Conservation (phyloP, 2,113 vertebrate species). For the Crotalus helleri region DNA sequence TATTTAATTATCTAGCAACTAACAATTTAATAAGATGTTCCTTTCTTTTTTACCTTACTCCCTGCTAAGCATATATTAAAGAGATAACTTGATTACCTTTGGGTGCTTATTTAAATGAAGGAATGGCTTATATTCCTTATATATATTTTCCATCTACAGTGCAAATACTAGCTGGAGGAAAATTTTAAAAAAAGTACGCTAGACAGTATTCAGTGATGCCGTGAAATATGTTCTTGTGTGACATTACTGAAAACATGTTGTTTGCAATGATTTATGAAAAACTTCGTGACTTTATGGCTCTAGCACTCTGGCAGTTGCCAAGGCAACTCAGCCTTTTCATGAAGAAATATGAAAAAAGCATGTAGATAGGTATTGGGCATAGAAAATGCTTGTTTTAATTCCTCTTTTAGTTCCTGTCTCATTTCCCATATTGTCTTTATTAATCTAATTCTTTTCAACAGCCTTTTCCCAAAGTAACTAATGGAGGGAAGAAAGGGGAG, state of each 20-base stretch:
- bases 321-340: not conserved
- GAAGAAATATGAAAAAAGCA: not conserved
- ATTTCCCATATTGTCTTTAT: not conserved
- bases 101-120: not conserved
- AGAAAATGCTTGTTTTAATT: not conserved
- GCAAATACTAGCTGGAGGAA: slow-evolving; percentile 27
- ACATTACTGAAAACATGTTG: not conserved
- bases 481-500: not conserved
- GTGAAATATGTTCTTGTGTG: not conserved
- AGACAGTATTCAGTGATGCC: not conserved
- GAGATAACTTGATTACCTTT: not conserved
- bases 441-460: not conserved
- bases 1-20: not conserved
- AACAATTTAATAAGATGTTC: not conserved
- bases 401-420: not conserved
- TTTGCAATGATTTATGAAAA: not conserved
- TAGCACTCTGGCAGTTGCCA: not conserved
- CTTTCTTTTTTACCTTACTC: not conserved
- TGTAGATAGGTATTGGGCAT: not conserved
- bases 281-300: not conserved
- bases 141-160: slow-evolving; percentile 2
- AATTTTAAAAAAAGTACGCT: not conserved
- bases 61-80: not conserved
- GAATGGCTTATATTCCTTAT: not conserved
- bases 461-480: not conserved